Evolutionary conservation across 2,797 vertebrate species (phyloP).

Genomic region (Adrianichthys oophorus): DNA sequence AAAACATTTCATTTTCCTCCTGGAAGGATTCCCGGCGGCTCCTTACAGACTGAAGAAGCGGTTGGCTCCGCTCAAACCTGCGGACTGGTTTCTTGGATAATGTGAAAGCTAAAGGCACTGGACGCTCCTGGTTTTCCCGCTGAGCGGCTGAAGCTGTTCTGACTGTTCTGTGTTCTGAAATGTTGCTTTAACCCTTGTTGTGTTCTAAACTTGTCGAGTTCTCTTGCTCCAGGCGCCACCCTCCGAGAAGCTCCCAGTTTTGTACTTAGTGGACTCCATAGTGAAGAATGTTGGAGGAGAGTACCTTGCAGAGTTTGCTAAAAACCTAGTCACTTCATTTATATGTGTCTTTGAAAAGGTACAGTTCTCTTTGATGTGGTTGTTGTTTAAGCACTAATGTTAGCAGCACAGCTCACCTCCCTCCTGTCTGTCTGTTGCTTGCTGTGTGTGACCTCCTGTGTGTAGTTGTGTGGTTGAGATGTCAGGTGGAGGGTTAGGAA

Average conservation of each 20-base stretch:
- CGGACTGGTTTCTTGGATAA: neutral
- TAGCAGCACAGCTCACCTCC: constrained; percentile 31
- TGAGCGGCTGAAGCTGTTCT: constrained; percentile 4
- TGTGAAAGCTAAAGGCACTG: too few relatives aligned
- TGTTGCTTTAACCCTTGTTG: constrained; percentile 75
- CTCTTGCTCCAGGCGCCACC: constrained; percentile 95
- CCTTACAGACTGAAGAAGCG: neutral
- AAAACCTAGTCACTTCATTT: constrained; percentile 99
- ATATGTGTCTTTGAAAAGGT: constrained; percentile 99
- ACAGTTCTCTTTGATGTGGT: constrained; percentile 76
- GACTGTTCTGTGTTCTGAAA: constrained; percentile 44
- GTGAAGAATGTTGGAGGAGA: constrained; percentile 99
- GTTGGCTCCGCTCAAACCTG: neutral
- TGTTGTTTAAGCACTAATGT: constrained; percentile 34
- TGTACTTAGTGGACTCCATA: constrained; percentile 99
- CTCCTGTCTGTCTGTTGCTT: constrained; percentile 52
- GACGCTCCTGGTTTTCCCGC: neutral
- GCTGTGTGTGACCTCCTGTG: constrained; percentile 40
- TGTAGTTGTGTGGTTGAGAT: constrained; percentile 1
- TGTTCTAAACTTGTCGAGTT: constrained; percentile 99
- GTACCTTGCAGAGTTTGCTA: constrained; percentile 99
- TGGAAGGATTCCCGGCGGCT: neutral
- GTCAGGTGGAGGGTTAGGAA: constrained; percentile 29
- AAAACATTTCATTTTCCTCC: constrained; percentile 4
- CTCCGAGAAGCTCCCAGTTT: constrained; percentile 98